Evolutionary conservation across 1,140 invertebrate genomes (phyloP), one percentile per base, ranked within the genome.

Genomic region (Ylistrum balloti): DNA sequence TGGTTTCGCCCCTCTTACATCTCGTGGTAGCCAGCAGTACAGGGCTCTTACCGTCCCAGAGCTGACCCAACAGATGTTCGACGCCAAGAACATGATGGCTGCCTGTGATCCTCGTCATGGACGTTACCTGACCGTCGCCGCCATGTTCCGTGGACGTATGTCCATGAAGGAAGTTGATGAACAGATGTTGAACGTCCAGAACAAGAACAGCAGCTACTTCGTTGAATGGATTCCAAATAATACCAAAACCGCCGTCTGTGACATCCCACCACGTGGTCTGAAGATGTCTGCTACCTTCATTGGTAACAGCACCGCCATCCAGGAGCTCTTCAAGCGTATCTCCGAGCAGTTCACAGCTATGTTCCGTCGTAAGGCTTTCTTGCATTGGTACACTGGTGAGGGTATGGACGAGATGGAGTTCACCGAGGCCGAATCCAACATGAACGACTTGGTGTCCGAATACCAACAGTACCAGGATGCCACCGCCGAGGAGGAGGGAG

Each of bases 141-240:
- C 13, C 13, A 13, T 38, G 35, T 38, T 99, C 97, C 97, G 98
- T 87, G 98, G 97, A n/a, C 94, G 96, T 22, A 96, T 97, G 96
- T 97, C 96, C 33, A 97, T 96, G 95, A 97, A 97, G 90, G 94
- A 99, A 95, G 97, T 97, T 20, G 98, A 98, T 93, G 96, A 97
- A 88, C 98, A 97, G 93, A 97, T 97, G 96, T 93, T 98, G 56
- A 98, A 98, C 92, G 97, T 98, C 88, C 98, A 99, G 95, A 98
- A 98, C 96, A 99, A 99, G 96, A 99, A 98, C 96, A 98, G 97
- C 90, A 93, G 90, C 86, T 97, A 99, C 93, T 99, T 99, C 95
- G 98, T 99, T 33, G 98, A 99, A 96, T 99, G 98, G 98, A 99
- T 99, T 94, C 98, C 98, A 9, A 98, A 98, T 96, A 99, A 99